Conservation (phyloP, 1,140 invertebrate genomes). For the Drosophila equinoxialis region DNA sequence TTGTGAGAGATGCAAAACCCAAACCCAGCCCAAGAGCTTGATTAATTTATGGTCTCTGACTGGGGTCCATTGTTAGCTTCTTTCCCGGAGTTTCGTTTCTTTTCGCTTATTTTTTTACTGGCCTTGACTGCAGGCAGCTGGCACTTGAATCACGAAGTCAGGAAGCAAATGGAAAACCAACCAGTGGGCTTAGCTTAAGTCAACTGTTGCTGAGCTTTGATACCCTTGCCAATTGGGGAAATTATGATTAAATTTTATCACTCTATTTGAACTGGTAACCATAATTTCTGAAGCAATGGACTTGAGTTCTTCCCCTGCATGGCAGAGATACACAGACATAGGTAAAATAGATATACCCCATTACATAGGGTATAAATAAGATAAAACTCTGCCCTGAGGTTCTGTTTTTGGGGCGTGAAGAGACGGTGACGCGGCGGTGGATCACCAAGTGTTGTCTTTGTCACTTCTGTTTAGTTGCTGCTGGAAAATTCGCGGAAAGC, state of each 20-base stretch:
- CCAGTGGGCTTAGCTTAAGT: neutral
- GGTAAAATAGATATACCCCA: neutral
- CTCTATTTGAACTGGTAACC: too few relatives aligned
- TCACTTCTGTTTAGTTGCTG: constrained; percentile 29
- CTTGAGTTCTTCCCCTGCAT: neutral
- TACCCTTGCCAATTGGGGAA: neutral
- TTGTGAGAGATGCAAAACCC: constrained; percentile 59
- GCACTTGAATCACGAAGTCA: constrained; percentile 64
- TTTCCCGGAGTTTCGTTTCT: constrained; percentile 20
- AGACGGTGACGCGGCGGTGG: neutral
- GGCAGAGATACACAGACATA: neutral
- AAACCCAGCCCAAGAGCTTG: constrained; percentile 53
- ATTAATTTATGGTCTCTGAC: constrained; percentile 70
- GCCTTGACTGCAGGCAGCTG: constrained; percentile 64
- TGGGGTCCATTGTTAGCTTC: constrained; percentile 58
- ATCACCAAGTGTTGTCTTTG: constrained; percentile 45
- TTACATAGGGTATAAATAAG: neutral
- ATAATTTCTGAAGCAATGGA: neutral
- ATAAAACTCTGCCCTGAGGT: neutral
- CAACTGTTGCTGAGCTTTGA: neutral
- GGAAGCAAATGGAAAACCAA: constrained; percentile 9
- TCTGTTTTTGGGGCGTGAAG: neutral
- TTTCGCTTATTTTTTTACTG: constrained; percentile 44
- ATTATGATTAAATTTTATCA: too few relatives aligned
- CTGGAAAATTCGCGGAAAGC: constrained; percentile 9